Base-by-base conservation (phyloP, 2,797 vertebrate species). In the Acanthis flammea region DNA sequence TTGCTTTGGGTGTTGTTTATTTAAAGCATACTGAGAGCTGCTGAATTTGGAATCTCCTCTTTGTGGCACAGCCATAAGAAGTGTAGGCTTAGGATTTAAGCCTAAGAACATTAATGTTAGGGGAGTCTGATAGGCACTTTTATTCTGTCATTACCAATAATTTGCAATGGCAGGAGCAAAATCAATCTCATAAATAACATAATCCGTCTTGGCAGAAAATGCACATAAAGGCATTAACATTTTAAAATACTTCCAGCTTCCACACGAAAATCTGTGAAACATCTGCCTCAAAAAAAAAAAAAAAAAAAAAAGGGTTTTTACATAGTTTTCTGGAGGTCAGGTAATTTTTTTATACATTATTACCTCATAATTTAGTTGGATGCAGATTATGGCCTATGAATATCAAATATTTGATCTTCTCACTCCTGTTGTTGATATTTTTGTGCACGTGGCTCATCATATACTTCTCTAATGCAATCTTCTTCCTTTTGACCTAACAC, bases 221-320 rank as follows among this genome's bases (percentile, higher is more conserved):
- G 30, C 41, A 31, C 18, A 66, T 0, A 66, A 47, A 75, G 66
- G 41, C 3, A 76, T 70, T 58, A 89, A 35, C 16, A 44, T 68
- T 73, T 75, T 44, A 63, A 92, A 95, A 63, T 57, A 62, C 16
- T 66, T 89, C n/a, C 55, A 75, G 42, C 12, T 89, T 73, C 67
- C 4, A 1, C 25, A 55, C 33, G 39, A 81, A 78, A 86, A 92
- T 15, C 30, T 39, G 25, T 60, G 30, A 92, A 63, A 35, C 10
- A 55, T 33, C 23, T 27, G 12, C 62, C 44, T 68, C 17, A 74
- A 11, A 45, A 55, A 53, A 68, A 74, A 11, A n/a, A n/a, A n/a
- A n/a, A 53, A 24, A 16, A 53, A 54, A 24, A 16, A 24, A 11
- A 2, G 1, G 11, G 0, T 0, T 22, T 60, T 48, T 0, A 44